Base-by-base conservation (phyloP, 2,888 invertebrate species). In the Teleiodes luculella region DNA sequence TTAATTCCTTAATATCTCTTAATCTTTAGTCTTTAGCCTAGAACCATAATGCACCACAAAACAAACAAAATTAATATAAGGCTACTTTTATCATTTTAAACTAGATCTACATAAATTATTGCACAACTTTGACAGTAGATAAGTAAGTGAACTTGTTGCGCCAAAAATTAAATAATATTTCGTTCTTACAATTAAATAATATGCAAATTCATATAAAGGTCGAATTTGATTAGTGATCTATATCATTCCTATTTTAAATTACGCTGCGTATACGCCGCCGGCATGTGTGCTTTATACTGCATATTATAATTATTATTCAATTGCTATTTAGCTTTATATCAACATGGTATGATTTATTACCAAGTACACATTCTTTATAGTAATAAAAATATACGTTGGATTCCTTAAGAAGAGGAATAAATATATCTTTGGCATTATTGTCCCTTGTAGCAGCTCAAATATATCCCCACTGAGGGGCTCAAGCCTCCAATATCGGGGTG, bases 181-280 rank as follows among this genome's bases (percentile, higher is more conserved):
- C 36, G 36, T 35, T 16, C 45, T n/a, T 48, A 43, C 18, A 43
- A 31, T 52, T 24, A 37, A 39, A 24, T 24, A 24, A 24, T 55
- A 55, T 55, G 51, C 47, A 47, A 55, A 55, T 55, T 4, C 37
- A 6, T 36, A 18, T 45, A 55, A 55, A 55, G 55, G 55, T 52
- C 55, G 37, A 33, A 51, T 55, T 55, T 55, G 55, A 55, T 55
- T 52, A 39, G 46, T 14, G 28, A 54, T 39, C 51, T 51, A 47
- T 31, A 37, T 33, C 36, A 52, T 46, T 49, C 49, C 46, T 24
- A 43, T 30, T 30, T 30, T 46, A 46, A 46, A 36, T 36, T 53
- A 47, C 16, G 30, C 30, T 30, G 8, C 30, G 6, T 30, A 43
- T 28, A 3, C 11, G 30, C 14, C 45, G 20, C n/a, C 31, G 24